These are phyloP conservation scores for Petaurus breviceps DNA, from an alignment of 2,113 vertebrate genomes.

Conservation along the genomic window DNA sequence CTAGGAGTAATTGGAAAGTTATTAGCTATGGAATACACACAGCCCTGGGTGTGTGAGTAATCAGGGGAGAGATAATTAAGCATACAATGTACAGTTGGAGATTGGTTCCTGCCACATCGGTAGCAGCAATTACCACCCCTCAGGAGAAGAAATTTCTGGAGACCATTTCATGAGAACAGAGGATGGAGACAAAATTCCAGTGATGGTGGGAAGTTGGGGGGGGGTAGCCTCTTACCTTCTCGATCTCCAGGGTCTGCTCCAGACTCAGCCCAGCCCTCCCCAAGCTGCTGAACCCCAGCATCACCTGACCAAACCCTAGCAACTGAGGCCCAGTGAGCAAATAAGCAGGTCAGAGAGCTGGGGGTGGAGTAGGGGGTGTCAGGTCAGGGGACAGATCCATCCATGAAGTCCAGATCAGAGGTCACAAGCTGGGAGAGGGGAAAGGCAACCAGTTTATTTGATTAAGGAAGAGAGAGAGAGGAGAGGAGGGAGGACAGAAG, in stretches of 20 bases:
- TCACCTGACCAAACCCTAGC: neutral
- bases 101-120: slow-evolving; percentile 71
- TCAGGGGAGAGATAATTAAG: slow-evolving; percentile 77
- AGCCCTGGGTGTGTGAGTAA: slow-evolving; percentile 76
- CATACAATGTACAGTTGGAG: slow-evolving; percentile 58
- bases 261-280: neutral
- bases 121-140: slow-evolving; percentile 68
- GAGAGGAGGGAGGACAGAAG: neutral
- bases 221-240: neutral
- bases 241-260: neutral
- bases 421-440: neutral
- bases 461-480: neutral
- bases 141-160: slow-evolving; percentile 21
- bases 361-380: neutral
- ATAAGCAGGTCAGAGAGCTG: neutral
- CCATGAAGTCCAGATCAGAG: neutral
- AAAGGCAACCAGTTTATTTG: neutral
- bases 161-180: neutral
- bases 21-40: slow-evolving; percentile 78
- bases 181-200: neutral
- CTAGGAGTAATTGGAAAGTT: slow-evolving; percentile 74
- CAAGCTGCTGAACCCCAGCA: neutral
- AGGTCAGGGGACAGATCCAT: neutral
- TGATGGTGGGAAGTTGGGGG: too few species aligned
- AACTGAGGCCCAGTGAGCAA: neutral